These are phyloP conservation scores for Acanthopleura granulata DNA, from an alignment of 2,888 invertebrate genomes.

Conservation along the genomic window DNA sequence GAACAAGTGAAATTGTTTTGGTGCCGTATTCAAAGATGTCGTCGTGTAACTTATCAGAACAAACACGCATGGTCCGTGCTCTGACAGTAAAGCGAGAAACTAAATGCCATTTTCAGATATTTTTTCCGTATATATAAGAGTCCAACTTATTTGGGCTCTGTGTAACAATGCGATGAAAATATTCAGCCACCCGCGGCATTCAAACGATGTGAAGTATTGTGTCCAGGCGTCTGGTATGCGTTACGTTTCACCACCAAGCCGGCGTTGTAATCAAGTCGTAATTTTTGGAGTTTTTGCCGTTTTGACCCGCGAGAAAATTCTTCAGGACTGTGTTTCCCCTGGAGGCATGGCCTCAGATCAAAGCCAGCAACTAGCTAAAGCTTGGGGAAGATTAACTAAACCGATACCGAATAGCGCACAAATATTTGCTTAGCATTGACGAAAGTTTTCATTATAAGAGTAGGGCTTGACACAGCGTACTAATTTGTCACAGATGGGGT, in stretches of 20 bases:
- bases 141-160: too few relatives aligned
- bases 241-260: neutral
- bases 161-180: too few relatives aligned
- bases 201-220: neutral
- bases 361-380: neutral
- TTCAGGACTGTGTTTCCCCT: neutral
- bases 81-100: too few relatives aligned
- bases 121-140: too few relatives aligned
- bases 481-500: constrained; percentile 7
- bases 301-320: neutral
- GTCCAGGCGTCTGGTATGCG: neutral
- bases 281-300: neutral
- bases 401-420: neutral
- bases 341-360: neutral
- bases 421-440: constrained; percentile 1
- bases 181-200: neutral
- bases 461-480: neutral
- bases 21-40: too few relatives aligned
- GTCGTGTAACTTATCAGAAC: too few relatives aligned
- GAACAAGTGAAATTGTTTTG: too few relatives aligned
- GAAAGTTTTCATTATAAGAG: constrained; percentile 6
- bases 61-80: too few relatives aligned
- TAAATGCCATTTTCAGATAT: too few relatives aligned
- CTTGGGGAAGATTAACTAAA: constrained; percentile 2
- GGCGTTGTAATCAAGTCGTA: neutral